Evolutionary conservation across 1,140 invertebrate genomes (phyloP).

Genomic region (Bilobella aurantiaca): DNA sequence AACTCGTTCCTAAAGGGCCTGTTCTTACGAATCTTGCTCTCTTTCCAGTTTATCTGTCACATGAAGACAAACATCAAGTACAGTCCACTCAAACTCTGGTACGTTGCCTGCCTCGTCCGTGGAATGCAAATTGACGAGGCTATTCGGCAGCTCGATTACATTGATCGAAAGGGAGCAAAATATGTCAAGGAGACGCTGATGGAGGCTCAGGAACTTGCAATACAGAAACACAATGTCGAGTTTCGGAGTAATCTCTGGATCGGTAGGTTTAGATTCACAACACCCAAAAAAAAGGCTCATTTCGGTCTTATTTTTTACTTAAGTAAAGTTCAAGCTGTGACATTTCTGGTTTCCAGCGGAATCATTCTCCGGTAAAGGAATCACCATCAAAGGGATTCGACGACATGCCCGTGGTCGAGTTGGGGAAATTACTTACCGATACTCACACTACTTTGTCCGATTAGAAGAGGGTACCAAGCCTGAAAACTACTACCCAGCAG

Average conservation of each 20-base stretch:
- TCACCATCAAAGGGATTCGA: slow-evolving; percentile 65
- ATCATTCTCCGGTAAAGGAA: slow-evolving; percentile 66
- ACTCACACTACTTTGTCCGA: slow-evolving; percentile 77
- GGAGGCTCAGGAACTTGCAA: slow-evolving; percentile 79
- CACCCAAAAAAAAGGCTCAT: not conserved
- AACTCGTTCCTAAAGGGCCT: not conserved
- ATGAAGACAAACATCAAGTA: slow-evolving; percentile 74
- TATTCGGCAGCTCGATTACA: slow-evolving; percentile 74
- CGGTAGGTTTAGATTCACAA: slow-evolving; percentile 52
- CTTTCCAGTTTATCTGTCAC: slow-evolving; percentile 73
- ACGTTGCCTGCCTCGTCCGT: slow-evolving; percentile 69
- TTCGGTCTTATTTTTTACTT: not conserved
- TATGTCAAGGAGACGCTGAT: slow-evolving; percentile 67
- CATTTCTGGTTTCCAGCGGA: slow-evolving; percentile 60
- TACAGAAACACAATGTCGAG: slow-evolving; percentile 84
- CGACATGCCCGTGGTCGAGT: slow-evolving; percentile 61
- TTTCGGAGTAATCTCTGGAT: slow-evolving; percentile 93
- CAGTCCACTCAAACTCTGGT: slow-evolving; percentile 84
- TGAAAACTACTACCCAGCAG: slow-evolving; percentile 55
- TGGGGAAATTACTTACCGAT: slow-evolving; percentile 64
- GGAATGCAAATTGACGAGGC: slow-evolving; percentile 91
- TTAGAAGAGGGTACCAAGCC: slow-evolving; percentile 87
- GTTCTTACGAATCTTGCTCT: slow-evolving; percentile 25
- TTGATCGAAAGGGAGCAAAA: slow-evolving; percentile 68
- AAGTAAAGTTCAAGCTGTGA: not conserved